These are phyloP conservation scores for Cephalopholis sonnerati DNA, from an alignment of 2,113 vertebrate species.

Conservation along the genomic window DNA sequence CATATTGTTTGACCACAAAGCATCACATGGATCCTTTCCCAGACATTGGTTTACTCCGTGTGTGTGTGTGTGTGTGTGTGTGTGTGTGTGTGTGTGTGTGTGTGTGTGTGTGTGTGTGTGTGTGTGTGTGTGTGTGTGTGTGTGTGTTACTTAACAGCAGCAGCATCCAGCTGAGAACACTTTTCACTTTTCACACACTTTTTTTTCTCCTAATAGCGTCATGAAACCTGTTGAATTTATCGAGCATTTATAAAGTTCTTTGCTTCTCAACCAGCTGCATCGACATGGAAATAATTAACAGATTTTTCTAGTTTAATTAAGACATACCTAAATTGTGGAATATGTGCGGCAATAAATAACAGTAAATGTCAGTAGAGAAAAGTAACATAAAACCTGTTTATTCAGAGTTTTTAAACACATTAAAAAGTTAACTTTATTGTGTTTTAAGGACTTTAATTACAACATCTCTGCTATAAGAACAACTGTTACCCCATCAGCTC, in stretches of 20 bases:
- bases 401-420: too few species aligned
- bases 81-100: not conserved
- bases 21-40: slow-evolving; percentile 17
- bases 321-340: too few species aligned
- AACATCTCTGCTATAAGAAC: too few species aligned
- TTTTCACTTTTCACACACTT: not conserved
- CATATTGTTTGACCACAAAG: slow-evolving; percentile 6
- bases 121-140: not conserved
- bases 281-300: too few species aligned
- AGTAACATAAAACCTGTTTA: not conserved
- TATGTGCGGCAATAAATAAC: too few species aligned
- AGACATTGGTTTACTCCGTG: not conserved
- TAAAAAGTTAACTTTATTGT: not conserved
- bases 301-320: too few species aligned
- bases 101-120: not conserved
- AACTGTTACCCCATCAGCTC: too few species aligned
- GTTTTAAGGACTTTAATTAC: not conserved
- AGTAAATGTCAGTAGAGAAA: too few species aligned
- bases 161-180: not conserved
- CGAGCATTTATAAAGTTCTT: not conserved
- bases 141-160: not conserved
- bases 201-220: not conserved
- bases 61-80: too few species aligned
- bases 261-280: not conserved
- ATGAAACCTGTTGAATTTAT: not conserved